A percentile compares a stretch with the other conserved stretches of the same genome.
These are phyloP conservation scores for Zaprionus vittiger DNA, from an alignment of 1,140 invertebrate genomes.

Conservation along the genomic window DNA sequence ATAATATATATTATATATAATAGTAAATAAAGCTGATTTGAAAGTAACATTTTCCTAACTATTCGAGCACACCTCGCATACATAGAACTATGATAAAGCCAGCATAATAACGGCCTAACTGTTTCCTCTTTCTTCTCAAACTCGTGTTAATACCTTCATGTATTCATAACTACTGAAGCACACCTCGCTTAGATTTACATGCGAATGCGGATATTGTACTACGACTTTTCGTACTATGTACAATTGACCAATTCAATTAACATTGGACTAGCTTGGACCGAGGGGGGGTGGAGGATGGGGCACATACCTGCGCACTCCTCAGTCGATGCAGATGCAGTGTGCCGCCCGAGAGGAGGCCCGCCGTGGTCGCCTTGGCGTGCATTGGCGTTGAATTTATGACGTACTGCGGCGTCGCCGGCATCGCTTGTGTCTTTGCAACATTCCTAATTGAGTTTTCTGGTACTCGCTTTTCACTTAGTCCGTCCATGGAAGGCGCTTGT, in stretches of 20 bases:
- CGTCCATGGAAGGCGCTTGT: constrained; percentile 59
- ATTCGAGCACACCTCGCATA: no score
- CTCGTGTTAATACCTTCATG: neutral
- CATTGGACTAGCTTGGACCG: constrained; percentile 28
- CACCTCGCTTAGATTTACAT: constrained; percentile 9
- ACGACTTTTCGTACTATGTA: constrained; percentile 16
- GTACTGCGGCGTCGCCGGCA: constrained; percentile 56
- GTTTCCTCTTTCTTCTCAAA: no score
- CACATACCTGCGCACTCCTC: constrained; percentile 71
- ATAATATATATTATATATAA: no score
- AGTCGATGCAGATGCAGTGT: constrained; percentile 64
- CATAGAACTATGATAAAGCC: no score
- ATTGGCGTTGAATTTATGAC: constrained; percentile 76
- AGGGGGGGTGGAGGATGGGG: neutral
- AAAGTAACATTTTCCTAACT: no score
- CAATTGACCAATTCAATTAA: constrained; percentile 55
- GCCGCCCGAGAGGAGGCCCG: constrained; percentile 65
- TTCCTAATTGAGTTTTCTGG: constrained; percentile 80
- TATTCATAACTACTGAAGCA: neutral
- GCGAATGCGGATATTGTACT: neutral
- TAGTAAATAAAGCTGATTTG: no score
- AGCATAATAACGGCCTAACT: no score
- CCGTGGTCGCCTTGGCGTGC: constrained; percentile 75
- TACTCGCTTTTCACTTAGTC: constrained; percentile 76
- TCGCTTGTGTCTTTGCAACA: constrained; percentile 56